Evolutionary conservation across 2,797 vertebrate genomes (phyloP), one percentile per base, ranked within the genome.

Genomic region (Morus bassanus): DNA sequence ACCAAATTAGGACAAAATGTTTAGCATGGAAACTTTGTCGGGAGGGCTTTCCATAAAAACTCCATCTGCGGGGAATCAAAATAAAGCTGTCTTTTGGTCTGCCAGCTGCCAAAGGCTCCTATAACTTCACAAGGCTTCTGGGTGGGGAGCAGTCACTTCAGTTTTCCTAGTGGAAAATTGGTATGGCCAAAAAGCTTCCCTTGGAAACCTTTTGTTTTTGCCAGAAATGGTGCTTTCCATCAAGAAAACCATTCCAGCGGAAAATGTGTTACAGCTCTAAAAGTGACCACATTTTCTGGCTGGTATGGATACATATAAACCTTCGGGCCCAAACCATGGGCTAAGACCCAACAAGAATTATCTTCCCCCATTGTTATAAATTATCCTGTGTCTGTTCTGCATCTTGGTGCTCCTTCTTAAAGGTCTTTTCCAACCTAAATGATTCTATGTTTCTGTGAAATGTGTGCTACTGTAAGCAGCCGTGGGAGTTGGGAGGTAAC

Each of bases 161-260:
- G 39, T 59, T 93, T 91, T 93, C 88, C 93, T 86, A 78, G 78
- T 77, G 93, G 93, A 95, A 93, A 96, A 91, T 59, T 43, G n/a
- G 37, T 61, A 33, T 7, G 24, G 69, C 82, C 78, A 74, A 80
- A 24, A 73, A 84, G 22, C 65, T 93, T 80, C 77, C 87, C 77
- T 53, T 86, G 85, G 94, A 91, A 94, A 89, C 33, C 81, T 86
- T 59, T 73, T 73, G 37, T 84, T 94, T 89, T 67, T 89, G 68
- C 89, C 88, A 81, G 68, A 76, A 82, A 54, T 43, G 43, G 65
- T 3, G 3, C 45, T 95, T 91, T 88, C 88, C 82, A 33, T 10
- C 53, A 39, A 54, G 88, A 74, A 76, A 94, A 87, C n/a, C 33
- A 27, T 91, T 93, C 85, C 78, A 74, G 78, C 0, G 82, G 95